These are phyloP conservation scores for Volucella zonaria DNA, from an alignment of 2,888 invertebrate genomes.

Conservation along the genomic window DNA sequence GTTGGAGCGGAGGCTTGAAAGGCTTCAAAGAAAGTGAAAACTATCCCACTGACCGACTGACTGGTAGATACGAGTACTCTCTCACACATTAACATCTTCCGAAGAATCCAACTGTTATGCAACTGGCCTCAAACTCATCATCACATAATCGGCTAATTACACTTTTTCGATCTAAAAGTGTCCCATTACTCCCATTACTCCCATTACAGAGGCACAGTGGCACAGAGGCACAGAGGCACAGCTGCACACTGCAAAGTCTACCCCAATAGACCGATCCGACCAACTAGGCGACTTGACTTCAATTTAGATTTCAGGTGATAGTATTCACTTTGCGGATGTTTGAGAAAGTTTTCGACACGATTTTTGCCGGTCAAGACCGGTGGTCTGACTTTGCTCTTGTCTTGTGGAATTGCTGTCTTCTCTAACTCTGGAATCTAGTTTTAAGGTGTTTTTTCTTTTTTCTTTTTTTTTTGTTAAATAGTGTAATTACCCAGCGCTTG, in stretches of 20 bases:
- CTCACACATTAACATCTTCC: constrained; percentile 28
- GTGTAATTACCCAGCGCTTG: constrained; percentile 34
- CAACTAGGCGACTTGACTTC: constrained; percentile 6
- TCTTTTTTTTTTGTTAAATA: neutral
- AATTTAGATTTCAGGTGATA: constrained; percentile 63
- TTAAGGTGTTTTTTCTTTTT: neutral
- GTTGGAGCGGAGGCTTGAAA: neutral
- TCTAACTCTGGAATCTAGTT: constrained; percentile 15
- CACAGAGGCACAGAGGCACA: constrained; percentile 9
- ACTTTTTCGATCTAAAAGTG: constrained; percentile 52
- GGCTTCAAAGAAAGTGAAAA: constrained; percentile 55
- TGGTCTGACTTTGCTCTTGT: neutral
- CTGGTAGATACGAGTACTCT: constrained; percentile 10
- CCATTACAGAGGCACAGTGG: constrained; percentile 5
- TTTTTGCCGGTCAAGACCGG: constrained; percentile 6
- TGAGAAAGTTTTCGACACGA: constrained; percentile 61
- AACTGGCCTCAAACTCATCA: constrained; percentile 39
- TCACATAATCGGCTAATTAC: constrained; percentile 70
- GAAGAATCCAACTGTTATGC: constrained; percentile 55
- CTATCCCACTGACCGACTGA: constrained; percentile 60
- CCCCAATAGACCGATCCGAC: neutral
- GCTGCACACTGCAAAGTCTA: neutral
- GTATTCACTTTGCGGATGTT: constrained; percentile 60
- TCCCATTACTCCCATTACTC: constrained; percentile 61
- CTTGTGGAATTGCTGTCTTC: neutral